Percentiles rank a stretch among this genome's conserved stretches.
Evolutionary conservation across 2,797 vertebrate genomes (phyloP).

Genomic region (Xenopus petersii): DNA sequence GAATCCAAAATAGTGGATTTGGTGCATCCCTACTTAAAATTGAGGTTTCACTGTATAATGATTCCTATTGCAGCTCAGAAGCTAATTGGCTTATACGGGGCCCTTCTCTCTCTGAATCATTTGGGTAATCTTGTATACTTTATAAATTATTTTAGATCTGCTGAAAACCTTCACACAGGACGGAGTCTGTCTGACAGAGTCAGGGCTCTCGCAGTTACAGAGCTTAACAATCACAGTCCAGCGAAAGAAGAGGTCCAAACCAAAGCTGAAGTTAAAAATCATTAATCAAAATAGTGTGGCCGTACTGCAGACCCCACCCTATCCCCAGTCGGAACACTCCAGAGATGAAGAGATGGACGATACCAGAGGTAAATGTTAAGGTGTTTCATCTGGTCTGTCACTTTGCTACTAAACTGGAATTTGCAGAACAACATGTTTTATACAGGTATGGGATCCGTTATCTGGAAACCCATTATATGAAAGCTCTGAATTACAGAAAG

Average conservation of each 20-base stretch:
- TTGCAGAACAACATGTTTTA: no score
- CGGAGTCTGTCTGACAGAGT: slow-evolving; percentile 96
- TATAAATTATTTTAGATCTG: slow-evolving; percentile 72
- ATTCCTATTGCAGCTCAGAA: no score
- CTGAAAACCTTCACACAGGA: slow-evolving; percentile 96
- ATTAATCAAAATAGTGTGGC: slow-evolving; percentile 99
- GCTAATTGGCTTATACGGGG: no score
- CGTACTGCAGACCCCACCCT: slow-evolving; percentile 89
- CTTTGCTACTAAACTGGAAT: no score
- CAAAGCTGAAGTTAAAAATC: slow-evolving; percentile 96
- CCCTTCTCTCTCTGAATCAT: no score
- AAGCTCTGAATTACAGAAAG: no score
- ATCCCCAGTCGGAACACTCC: slow-evolving; percentile 83
- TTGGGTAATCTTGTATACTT: neutral
- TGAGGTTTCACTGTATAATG: no score
- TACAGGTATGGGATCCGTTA: no score
- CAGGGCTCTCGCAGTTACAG: slow-evolving; percentile 93
- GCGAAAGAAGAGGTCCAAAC: slow-evolving; percentile 88
- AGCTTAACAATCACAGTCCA: slow-evolving; percentile 87
- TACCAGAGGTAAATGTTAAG: slow-evolving; percentile 75
- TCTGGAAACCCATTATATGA: no score
- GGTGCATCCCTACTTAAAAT: no score
- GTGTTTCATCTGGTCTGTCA: no score
- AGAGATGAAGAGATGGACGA: slow-evolving; percentile 91
- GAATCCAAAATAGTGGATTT: no score